Evolutionary conservation across 2,113 vertebrate species (phyloP).

Genomic region (Narcine bancroftii): DNA sequence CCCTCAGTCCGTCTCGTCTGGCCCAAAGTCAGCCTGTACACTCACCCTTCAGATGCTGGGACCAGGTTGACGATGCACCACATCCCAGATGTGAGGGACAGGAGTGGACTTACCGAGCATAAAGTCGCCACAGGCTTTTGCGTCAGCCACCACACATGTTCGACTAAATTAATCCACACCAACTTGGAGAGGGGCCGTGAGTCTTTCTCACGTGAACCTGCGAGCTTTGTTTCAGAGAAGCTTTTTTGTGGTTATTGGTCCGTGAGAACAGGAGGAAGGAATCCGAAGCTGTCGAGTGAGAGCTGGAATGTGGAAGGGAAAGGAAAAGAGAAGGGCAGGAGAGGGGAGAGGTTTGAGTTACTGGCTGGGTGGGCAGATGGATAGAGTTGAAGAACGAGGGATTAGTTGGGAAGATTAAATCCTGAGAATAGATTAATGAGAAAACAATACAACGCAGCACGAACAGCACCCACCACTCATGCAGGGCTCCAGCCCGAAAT

Average conservation of each 20-base stretch:
- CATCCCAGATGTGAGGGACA: slow-evolving; percentile 1
- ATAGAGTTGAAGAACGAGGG: not conserved
- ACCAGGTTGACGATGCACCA: not conserved
- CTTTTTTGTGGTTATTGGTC: not conserved
- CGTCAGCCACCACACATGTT: not conserved
- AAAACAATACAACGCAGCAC: not conserved
- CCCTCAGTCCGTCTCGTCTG: not conserved
- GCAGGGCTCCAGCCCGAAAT: too few relatives aligned
- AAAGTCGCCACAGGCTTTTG: not conserved
- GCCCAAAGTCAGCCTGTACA: not conserved
- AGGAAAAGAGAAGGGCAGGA: not conserved
- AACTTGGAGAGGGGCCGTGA: not conserved
- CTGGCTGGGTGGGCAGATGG: slow-evolving; percentile 5
- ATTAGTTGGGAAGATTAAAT: slow-evolving; percentile 23
- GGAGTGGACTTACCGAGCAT: not conserved
- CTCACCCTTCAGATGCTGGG: not conserved
- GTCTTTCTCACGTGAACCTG: not conserved
- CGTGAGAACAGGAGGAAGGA: not conserved
- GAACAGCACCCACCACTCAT: too few relatives aligned
- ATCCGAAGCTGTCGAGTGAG: not conserved
- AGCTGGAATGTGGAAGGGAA: too few relatives aligned
- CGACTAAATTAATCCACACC: slow-evolving; percentile 16
- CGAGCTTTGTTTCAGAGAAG: not conserved
- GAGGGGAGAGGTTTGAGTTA: too few relatives aligned
- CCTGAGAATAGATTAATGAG: not conserved